A percentile compares a stretch with the other conserved stretches of the same genome.
These are phyloP conservation scores for Gambusia yucatana DNA, from an alignment of 2,797 vertebrate genomes.

Conservation along the genomic window DNA sequence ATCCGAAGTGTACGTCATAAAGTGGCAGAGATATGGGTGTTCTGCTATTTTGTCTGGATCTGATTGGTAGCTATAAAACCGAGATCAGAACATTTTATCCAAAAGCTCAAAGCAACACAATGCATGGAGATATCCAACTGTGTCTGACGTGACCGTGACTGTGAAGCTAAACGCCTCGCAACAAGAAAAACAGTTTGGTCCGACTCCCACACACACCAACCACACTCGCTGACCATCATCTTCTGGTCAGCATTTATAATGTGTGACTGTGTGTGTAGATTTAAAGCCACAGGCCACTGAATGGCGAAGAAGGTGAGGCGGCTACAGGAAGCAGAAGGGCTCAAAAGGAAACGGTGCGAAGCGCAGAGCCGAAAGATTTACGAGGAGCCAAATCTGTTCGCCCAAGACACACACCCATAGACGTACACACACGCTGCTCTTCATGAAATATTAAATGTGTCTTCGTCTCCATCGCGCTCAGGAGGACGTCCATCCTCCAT, in stretches of 20 bases:
- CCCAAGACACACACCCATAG: conserved; percentile 12
- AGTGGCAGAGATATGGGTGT: neutral
- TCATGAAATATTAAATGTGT: conserved; percentile 61
- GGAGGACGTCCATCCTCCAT: conserved; percentile 39
- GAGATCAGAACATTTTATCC: neutral
- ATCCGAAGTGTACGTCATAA: neutral
- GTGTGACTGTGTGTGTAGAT: conserved; percentile 17
- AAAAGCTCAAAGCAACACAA: neutral
- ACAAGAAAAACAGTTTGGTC: conserved; percentile 27
- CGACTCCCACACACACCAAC: conserved; percentile 24
- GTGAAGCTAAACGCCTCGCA: neutral
- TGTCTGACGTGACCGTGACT: neutral
- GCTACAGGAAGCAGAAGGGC: conserved; percentile 54
- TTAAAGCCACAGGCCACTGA: conserved; percentile 45
- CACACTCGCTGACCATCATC: conserved; percentile 3
- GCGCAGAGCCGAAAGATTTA: conserved; percentile 56
- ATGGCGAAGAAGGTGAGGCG: conserved; percentile 42
- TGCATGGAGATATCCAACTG: neutral
- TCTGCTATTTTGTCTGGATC: neutral
- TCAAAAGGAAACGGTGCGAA: conserved; percentile 52
- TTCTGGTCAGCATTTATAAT: conserved; percentile 20
- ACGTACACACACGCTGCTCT: neutral
- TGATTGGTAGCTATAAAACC: neutral
- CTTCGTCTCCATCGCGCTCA: conserved; percentile 32
- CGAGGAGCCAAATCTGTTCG: conserved; percentile 24